Percentiles rank a stretch among this genome's conserved stretches.
Conservation (phyloP, 2,888 invertebrate species). For the Synanthedon andrenaeformis region DNA sequence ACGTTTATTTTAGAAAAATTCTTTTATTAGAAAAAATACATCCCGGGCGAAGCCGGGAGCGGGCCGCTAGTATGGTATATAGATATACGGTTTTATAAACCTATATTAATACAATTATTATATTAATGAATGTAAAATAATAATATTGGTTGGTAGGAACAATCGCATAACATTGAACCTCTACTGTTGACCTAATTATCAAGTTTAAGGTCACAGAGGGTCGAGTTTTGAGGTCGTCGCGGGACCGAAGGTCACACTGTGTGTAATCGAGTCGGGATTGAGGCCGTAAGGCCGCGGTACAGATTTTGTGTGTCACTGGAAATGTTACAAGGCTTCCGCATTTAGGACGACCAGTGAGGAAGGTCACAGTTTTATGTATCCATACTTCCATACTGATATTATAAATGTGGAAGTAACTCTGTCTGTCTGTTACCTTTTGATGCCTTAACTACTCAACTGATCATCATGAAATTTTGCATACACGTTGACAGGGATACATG, state of each 20-base stretch:
- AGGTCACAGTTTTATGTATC: neutral
- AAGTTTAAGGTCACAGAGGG: conserved; percentile 1
- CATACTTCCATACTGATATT: too few species aligned
- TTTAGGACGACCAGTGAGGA: conserved; percentile 1
- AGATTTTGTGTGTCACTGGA: neutral
- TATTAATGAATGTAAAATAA: neutral
- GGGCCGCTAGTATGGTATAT: too few species aligned
- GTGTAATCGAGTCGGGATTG: conserved; percentile 1
- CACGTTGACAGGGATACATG: too few species aligned
- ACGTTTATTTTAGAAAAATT: too few species aligned
- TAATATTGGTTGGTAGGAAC: neutral
- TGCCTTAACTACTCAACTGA: too few species aligned
- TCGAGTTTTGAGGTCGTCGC: conserved; percentile 1
- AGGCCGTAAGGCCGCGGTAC: neutral
- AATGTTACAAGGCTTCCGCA: conserved; percentile 4
- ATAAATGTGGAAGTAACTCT: too few species aligned
- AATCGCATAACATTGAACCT: neutral
- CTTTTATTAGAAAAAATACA: too few species aligned
- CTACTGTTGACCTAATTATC: neutral
- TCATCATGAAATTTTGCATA: too few species aligned
- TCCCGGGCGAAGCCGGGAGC: too few species aligned
- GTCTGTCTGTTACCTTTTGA: too few species aligned
- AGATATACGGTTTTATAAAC: too few species aligned
- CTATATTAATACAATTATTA: too few species aligned
- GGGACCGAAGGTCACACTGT: conserved; percentile 6